These are phyloP conservation scores for Ctenochaetus hawaiiensis DNA, from an alignment of 2,797 vertebrate species.

Conservation along the genomic window DNA sequence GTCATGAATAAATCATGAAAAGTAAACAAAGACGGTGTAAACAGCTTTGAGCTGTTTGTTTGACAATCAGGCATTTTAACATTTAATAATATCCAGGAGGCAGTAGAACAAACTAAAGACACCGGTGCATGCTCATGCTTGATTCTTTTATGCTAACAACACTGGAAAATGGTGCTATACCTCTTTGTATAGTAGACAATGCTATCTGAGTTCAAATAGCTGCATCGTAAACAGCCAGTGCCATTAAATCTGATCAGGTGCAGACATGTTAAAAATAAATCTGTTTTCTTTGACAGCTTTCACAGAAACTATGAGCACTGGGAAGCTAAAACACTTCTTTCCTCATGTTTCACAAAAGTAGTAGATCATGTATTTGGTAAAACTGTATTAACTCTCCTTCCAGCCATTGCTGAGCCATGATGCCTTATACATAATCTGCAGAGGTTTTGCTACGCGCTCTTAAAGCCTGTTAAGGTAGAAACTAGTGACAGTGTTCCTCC, in stretches of 20 bases:
- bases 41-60: slow-evolving; percentile 61
- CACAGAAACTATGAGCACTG: not conserved
- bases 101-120: slow-evolving; percentile 5
- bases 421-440: not conserved
- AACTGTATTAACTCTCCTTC: not conserved
- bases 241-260: slow-evolving; percentile 20
- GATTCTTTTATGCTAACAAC: slow-evolving; percentile 41
- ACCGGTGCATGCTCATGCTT: slow-evolving; percentile 19
- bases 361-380: not conserved
- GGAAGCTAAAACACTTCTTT: not conserved
- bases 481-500: not conserved
- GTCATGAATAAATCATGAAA: slow-evolving; percentile 65
- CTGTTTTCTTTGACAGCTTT: slow-evolving; percentile 5
- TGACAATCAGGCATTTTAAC: slow-evolving; percentile 53
- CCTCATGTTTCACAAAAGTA: not conserved
- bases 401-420: not conserved
- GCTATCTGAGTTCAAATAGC: slow-evolving; percentile 12
- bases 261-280: slow-evolving; percentile 4
- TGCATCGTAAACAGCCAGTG: not conserved
- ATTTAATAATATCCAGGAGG: slow-evolving; percentile 61
- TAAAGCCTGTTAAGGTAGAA: slow-evolving; percentile 3
- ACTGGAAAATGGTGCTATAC: not conserved
- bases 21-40: slow-evolving; percentile 55
- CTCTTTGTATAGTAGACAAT: not conserved
- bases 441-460: not conserved